These are phyloP conservation scores for Rattus rattus DNA, from an alignment of 2,113 vertebrate genomes.

Conservation along the genomic window DNA sequence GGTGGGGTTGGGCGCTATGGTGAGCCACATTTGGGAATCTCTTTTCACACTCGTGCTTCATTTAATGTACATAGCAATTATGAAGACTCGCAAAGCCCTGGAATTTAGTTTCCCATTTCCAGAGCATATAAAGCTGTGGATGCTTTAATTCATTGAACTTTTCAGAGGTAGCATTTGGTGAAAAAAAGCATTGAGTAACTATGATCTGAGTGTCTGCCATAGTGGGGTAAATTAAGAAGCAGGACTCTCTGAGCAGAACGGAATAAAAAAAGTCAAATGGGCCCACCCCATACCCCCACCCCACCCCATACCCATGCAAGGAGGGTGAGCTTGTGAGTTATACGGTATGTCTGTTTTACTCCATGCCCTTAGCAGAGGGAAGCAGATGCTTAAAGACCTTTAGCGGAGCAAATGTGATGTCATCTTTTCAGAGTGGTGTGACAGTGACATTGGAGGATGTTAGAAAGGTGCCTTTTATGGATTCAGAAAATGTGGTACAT, in stretches of 20 bases:
- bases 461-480: too few species aligned
- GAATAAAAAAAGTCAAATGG: not conserved
- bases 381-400: not conserved
- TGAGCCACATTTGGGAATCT: not conserved
- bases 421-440: not conserved
- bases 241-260: not conserved
- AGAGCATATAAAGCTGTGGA: not conserved
- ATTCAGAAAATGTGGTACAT: too few species aligned
- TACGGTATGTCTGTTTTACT: not conserved
- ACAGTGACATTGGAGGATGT: not conserved
- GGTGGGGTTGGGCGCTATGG: not conserved
- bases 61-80: not conserved
- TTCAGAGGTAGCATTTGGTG: not conserved
- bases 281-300: not conserved
- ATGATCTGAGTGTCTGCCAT: not conserved
- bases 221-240: not conserved
- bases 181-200: not conserved
- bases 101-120: not conserved
- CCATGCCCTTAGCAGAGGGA: not conserved
- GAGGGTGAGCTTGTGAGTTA: not conserved
- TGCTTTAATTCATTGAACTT: not conserved
- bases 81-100: constrained; percentile 4
- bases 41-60: not conserved
- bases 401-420: not conserved
- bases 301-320: not conserved